Base-by-base conservation (phyloP, 2,113 vertebrate species). In the Aythya baeri region DNA sequence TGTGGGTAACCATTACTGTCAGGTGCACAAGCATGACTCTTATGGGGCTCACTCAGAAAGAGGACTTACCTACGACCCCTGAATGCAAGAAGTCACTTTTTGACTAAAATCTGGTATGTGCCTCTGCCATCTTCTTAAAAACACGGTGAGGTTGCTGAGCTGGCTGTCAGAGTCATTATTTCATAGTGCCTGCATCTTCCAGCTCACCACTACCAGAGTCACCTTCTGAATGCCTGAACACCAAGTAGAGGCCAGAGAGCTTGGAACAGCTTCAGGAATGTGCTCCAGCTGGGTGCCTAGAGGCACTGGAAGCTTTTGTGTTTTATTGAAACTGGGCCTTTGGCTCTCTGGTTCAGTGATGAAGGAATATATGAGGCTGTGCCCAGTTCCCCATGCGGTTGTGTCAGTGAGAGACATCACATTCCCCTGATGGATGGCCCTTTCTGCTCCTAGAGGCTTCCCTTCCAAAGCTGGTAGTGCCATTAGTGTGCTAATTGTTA, bases 361-460 rank as follows among this genome's bases (percentile, higher is more conserved):
- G 57, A 83, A 17, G 32, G 50, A 71, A 23, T 62, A 50, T 0
- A 50, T 0, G 0, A 72, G 32, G 16, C 44, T 55, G 1, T 49
- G 46, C 23, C 27, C 20, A 7, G 15, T 79, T 79, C 32, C 41
- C 16, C 0, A 6, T 8, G 27, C 44, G 13, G 5, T 50, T 72
- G 13, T 54, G 36, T 66, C 61, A 43, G 31, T 8, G 29, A 58
- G 18, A 67, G 54, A 85, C 21, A 5, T 71, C 46, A 15, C 29
- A 52, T 86, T 61, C 26, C 34, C 15, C 41, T 54, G 15, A 1
- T 59, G 21, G n/a, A 55, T 65, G 10, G 21, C 12, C 21, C 21
- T 55, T 92, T 68, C 80, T 86, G 16, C 54, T 86, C 38, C 72
- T 83, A 72, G 72, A 68, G 16, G 32, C 89, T 86, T 74, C 25